phyloP scores from a whole-genome alignment of 2,888 invertebrate species.

The Pandemis corylana region DNA sequence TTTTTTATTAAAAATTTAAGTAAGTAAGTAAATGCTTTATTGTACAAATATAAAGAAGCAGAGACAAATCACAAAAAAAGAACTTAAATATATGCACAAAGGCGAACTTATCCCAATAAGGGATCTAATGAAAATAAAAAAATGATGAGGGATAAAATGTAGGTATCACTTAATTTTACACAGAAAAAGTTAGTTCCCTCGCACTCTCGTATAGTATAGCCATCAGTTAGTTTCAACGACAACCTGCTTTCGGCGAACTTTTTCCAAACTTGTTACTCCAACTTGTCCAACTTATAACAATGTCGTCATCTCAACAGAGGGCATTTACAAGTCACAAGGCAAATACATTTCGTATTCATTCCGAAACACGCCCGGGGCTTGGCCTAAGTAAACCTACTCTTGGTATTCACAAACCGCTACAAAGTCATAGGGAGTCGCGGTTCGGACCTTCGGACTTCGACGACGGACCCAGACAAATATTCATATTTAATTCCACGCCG shows the following conservation, averaged over 20 bases:
- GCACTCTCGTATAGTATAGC: not conserved
- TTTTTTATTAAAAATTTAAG: no score
- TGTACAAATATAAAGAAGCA: no score
- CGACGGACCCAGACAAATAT: slow-evolving; percentile 75
- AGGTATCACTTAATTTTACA: no score
- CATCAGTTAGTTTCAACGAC: slow-evolving; percentile 3
- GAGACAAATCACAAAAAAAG: no score
- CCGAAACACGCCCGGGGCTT: slow-evolving; percentile 69
- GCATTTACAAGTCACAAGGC: slow-evolving; percentile 78
- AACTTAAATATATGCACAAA: no score
- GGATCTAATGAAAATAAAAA: no score
- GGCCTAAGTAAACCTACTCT: slow-evolving; percentile 76
- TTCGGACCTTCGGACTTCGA: slow-evolving; percentile 68
- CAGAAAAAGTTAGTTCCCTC: no score
- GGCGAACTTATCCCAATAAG: no score
- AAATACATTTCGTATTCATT: slow-evolving; percentile 78
- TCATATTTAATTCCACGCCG: slow-evolving; percentile 79
- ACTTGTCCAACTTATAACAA: slow-evolving; percentile 73
- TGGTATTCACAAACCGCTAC: slow-evolving; percentile 62
- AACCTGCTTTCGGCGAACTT: slow-evolving; percentile 50
- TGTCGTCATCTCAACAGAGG: slow-evolving; percentile 69
- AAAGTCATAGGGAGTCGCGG: slow-evolving; percentile 72
- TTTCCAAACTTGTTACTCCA: slow-evolving; percentile 59
- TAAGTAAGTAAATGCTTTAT: no score
- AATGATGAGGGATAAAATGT: no score